Conservation (phyloP, 1,140 invertebrate species). For the Drosophila azteca region DNA sequence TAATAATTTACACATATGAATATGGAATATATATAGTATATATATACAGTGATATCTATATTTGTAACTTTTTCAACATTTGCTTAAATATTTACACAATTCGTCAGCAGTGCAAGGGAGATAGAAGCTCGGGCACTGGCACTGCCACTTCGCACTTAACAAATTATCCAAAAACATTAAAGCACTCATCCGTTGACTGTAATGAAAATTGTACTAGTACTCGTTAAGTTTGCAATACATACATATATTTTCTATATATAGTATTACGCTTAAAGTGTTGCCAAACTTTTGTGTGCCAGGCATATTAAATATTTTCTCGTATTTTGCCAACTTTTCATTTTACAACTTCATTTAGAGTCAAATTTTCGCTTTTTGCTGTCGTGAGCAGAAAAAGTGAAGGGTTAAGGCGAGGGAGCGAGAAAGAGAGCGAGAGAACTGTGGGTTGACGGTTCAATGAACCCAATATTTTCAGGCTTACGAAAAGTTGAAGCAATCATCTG, state of each 20-base stretch:
- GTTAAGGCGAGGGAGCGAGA: background rate
- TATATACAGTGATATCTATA: slow-evolving; percentile 32
- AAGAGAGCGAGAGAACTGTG: slow-evolving; percentile 4
- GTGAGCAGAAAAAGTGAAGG: slow-evolving; percentile 10
- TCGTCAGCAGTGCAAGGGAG: slow-evolving; percentile 26
- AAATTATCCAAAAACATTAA: slow-evolving; percentile 17
- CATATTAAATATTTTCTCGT: slow-evolving; percentile 37
- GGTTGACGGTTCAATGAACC: slow-evolving; percentile 46
- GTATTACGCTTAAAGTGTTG: slow-evolving; percentile 12
- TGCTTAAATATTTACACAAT: slow-evolving; percentile 60
- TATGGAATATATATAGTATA: slow-evolving; percentile 15
- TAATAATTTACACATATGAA: slow-evolving; percentile 42
- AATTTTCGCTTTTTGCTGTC: too few relatives aligned
- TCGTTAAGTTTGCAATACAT: too few relatives aligned
- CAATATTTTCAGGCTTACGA: slow-evolving; percentile 22
- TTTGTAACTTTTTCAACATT: slow-evolving; percentile 41
- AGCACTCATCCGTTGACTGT: background rate
- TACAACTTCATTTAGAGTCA: slow-evolving; percentile 15
- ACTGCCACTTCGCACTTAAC: slow-evolving; percentile 15
- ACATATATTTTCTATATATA: too few relatives aligned
- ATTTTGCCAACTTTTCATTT: slow-evolving; percentile 49
- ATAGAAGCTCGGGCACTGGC: too few relatives aligned
- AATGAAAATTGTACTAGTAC: slow-evolving; percentile 17
- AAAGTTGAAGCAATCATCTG: slow-evolving; percentile 28
- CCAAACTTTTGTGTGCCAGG: slow-evolving; percentile 29